A percentile compares a stretch with the other conserved stretches of the same genome.
These are phyloP conservation scores for Hystrix brachyura DNA, from an alignment of 2,113 vertebrate species.

Conservation along the genomic window DNA sequence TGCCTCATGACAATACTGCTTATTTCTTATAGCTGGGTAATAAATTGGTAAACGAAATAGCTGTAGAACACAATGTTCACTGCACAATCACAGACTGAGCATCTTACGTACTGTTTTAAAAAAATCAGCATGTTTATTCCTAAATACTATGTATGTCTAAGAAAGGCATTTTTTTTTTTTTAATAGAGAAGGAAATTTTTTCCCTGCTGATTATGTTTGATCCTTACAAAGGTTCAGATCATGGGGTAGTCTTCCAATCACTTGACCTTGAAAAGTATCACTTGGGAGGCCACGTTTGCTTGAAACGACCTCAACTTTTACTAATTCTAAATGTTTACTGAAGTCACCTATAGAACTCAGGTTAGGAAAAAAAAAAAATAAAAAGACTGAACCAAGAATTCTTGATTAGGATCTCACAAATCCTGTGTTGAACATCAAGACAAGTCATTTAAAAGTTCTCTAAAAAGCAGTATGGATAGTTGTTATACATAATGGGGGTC, in stretches of 20 bases:
- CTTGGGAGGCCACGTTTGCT: neutral
- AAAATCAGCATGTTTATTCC: neutral
- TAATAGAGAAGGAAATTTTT: neutral
- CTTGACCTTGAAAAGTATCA: neutral
- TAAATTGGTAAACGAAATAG: neutral
- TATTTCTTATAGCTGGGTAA: neutral
- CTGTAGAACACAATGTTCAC: neutral
- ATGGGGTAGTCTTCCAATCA: neutral
- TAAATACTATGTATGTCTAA: neutral
- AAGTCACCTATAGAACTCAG: neutral
- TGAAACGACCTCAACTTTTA: neutral
- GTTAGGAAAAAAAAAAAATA: neutral
- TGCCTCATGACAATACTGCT: neutral
- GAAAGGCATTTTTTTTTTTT: neutral
- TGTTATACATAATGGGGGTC: neutral
- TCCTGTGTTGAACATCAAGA: neutral
- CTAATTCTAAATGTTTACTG: neutral
- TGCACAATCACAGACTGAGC: neutral
- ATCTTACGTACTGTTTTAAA: neutral
- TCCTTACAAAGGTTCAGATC: neutral
- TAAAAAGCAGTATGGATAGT: neutral
- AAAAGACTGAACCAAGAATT: neutral
- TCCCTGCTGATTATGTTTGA: neutral
- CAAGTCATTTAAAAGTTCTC: neutral
- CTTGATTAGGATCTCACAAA: neutral